Percentiles rank a stretch among this genome's conserved stretches.
Conservation (phyloP, 2,113 vertebrate genomes). For the Paedocypris sp. region DNA sequence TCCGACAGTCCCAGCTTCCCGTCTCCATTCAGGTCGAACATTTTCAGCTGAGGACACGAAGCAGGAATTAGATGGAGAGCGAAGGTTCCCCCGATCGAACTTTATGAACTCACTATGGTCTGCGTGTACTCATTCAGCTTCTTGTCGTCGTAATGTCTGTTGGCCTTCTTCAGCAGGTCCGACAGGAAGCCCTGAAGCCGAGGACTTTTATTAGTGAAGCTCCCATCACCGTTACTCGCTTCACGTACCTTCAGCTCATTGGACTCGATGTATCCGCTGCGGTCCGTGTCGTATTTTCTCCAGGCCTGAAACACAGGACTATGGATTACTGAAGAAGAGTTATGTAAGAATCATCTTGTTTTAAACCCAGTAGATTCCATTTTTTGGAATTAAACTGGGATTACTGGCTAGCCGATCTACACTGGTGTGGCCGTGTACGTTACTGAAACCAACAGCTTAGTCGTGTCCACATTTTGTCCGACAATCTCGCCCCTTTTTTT, state of each 20-base stretch:
- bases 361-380: background rate
- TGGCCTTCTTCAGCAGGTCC: conserved; percentile 88
- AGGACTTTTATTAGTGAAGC: background rate
- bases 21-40: conserved; percentile 89
- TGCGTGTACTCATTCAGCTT: conserved; percentile 91
- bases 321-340: background rate
- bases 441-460: background rate
- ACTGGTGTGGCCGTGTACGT: background rate
- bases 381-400: background rate
- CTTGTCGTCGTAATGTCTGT: conserved; percentile 82
- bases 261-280: conserved; percentile 94
- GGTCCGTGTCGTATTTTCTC: conserved; percentile 87
- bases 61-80: conserved; percentile 3
- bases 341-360: background rate
- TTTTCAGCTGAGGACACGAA: conserved; percentile 68
- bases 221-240: background rate
- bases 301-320: conserved; percentile 68
- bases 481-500: no score
- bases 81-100: no score
- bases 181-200: conserved; percentile 78
- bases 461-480: background rate
- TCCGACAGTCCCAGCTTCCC: conserved; percentile 89
- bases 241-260: conserved; percentile 97
- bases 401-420: background rate
- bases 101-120: conserved; percentile 75